Evolutionary conservation across 2,888 invertebrate genomes (phyloP).

Genomic region (Acleris emargana): DNA sequence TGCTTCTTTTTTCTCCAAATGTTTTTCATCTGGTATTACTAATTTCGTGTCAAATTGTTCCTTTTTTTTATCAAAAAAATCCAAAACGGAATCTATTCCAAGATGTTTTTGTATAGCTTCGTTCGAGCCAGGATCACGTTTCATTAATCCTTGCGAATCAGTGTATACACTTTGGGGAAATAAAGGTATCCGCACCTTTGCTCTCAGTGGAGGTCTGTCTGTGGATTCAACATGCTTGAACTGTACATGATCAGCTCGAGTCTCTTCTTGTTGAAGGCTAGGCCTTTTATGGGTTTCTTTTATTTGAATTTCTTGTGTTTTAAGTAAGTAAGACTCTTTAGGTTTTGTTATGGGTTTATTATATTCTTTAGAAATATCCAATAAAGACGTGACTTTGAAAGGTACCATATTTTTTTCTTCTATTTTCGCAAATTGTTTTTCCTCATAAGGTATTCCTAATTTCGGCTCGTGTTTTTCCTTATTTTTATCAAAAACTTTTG

Average conservation of each 20-base stretch:
- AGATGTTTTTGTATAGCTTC: background rate
- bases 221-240: background rate
- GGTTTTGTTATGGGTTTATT: background rate
- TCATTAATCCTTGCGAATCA: background rate
- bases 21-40: background rate
- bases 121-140: background rate
- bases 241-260: background rate
- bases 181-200: background rate
- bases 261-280: background rate
- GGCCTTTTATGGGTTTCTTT: no score
- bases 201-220: background rate
- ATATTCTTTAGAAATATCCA: background rate
- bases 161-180: background rate
- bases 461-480: no score
- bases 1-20: background rate
- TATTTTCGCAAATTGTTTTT: background rate
- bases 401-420: no score
- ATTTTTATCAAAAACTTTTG: background rate
- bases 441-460: background rate
- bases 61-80: background rate
- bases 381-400: no score
- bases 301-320: constrained; percentile 1
- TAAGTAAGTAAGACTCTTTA: constrained; percentile 6
- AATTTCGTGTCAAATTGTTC: no score
- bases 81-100: background rate